phyloP scores from a whole-genome alignment of 2,797 vertebrate genomes.

The Phalloptychus januarius region DNA sequence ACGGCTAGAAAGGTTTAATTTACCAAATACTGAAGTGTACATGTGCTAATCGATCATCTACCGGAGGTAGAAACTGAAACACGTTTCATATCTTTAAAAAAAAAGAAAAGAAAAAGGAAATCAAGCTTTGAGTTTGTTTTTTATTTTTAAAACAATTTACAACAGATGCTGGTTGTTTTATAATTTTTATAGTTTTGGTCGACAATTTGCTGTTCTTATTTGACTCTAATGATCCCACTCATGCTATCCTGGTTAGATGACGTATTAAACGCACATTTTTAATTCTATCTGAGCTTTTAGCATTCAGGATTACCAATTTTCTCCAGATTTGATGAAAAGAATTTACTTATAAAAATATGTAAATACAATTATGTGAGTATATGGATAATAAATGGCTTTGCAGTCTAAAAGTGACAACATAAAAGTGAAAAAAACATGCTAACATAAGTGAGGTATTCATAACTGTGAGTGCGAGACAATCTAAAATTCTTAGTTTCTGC shows the following conservation, averaged over 20 bases:
- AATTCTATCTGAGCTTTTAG: not conserved
- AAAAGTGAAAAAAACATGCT: not conserved
- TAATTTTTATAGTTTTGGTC: not conserved
- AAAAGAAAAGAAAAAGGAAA: not conserved
- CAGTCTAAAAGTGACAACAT: not conserved
- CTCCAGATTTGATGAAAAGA: not conserved
- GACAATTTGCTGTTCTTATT: not conserved
- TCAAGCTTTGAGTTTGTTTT: not conserved
- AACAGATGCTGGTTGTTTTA: not conserved
- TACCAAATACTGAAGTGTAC: too few relatives aligned
- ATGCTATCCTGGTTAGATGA: not conserved
- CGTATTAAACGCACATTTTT: not conserved
- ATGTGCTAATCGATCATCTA: not conserved
- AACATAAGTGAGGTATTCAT: not conserved
- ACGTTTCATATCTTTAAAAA: not conserved
- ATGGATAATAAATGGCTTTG: not conserved
- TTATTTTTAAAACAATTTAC: not conserved
- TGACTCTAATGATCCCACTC: not conserved
- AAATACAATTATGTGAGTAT: too few relatives aligned
- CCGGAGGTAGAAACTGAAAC: not conserved
- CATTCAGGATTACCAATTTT: not conserved
- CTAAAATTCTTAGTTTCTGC: not conserved
- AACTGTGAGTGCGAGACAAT: not conserved
- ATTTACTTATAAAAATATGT: not conserved
- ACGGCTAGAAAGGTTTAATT: slow-evolving; percentile 21